Evolutionary conservation across 2,113 vertebrate genomes (phyloP).

Genomic region (Glaucomys volans): DNA sequence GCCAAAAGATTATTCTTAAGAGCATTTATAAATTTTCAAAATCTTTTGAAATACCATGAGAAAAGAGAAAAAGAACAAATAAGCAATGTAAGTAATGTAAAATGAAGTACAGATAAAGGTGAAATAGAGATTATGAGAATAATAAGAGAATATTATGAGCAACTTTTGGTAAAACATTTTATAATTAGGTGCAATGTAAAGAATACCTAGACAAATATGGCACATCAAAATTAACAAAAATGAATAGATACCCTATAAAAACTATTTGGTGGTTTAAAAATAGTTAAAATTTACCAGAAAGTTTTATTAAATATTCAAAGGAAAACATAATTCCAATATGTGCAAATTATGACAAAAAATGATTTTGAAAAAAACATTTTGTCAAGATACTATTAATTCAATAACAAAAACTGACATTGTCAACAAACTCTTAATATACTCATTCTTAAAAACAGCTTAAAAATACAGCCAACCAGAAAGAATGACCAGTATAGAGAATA

Average conservation of each 20-base stretch:
- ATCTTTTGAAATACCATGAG: background rate
- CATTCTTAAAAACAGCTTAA: background rate
- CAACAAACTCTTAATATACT: background rate
- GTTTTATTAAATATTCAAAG: background rate
- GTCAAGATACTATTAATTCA: background rate
- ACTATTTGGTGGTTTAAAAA: background rate
- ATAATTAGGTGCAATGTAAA: background rate
- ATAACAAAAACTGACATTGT: background rate
- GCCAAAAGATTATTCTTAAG: background rate
- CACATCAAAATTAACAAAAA: background rate
- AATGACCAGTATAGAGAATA: background rate
- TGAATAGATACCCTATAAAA: background rate
- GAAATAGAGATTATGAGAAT: background rate
- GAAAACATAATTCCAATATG: background rate
- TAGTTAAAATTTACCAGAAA: background rate
- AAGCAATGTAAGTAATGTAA: background rate
- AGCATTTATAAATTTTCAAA: background rate
- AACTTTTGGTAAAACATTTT: background rate
- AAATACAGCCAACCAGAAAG: no score
- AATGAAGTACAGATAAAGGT: background rate
- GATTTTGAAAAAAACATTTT: background rate
- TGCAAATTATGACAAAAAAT: background rate
- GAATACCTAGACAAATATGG: background rate
- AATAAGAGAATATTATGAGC: background rate
- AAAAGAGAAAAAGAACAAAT: background rate